These are phyloP conservation scores for Sycophaga agraensis DNA, from an alignment of 1,140 invertebrate species.

Conservation along the genomic window DNA sequence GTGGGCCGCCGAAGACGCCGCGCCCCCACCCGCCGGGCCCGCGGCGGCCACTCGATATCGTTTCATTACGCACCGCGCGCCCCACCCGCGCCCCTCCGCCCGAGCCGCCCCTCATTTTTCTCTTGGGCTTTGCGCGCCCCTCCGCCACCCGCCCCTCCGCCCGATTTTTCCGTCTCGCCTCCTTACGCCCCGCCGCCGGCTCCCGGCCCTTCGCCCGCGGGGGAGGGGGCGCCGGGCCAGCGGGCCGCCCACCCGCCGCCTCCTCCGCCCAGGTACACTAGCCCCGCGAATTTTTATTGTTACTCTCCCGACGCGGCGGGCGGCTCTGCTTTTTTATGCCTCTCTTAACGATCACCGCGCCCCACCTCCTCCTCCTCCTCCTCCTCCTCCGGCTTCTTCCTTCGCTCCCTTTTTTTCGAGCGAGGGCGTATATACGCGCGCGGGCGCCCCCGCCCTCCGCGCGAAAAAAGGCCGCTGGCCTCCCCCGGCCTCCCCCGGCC, in stretches of 20 bases:
- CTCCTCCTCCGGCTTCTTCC: background rate
- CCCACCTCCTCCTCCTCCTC: conserved; percentile 15
- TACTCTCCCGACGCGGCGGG: conserved; percentile 41
- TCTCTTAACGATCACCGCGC: conserved; percentile 41
- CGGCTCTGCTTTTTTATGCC: conserved; percentile 34
- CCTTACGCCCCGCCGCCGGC: conserved; percentile 6
- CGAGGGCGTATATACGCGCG: conserved; percentile 2
- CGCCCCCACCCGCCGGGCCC: conserved; percentile 33
- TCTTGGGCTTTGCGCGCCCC: background rate
- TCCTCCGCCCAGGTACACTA: background rate
- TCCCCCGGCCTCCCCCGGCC: background rate
- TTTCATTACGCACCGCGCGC: conserved; percentile 53
- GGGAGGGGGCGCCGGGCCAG: background rate
- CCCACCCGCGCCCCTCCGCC: conserved; percentile 46
- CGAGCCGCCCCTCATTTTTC: conserved; percentile 42
- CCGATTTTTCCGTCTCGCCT: conserved; percentile 27
- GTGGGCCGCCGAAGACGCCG: conserved; percentile 43
- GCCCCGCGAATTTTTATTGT: conserved; percentile 57
- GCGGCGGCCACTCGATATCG: conserved; percentile 52
- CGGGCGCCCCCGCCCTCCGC: conserved; percentile 14
- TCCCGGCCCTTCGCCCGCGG: conserved; percentile 8
- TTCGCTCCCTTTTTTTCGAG: background rate
- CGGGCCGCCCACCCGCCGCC: background rate
- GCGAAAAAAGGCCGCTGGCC: conserved; percentile 8
- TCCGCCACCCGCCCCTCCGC: conserved; percentile 20